These are phyloP conservation scores for Notospermus geniculatus DNA, from an alignment of 1,140 invertebrate genomes.

Conservation along the genomic window DNA sequence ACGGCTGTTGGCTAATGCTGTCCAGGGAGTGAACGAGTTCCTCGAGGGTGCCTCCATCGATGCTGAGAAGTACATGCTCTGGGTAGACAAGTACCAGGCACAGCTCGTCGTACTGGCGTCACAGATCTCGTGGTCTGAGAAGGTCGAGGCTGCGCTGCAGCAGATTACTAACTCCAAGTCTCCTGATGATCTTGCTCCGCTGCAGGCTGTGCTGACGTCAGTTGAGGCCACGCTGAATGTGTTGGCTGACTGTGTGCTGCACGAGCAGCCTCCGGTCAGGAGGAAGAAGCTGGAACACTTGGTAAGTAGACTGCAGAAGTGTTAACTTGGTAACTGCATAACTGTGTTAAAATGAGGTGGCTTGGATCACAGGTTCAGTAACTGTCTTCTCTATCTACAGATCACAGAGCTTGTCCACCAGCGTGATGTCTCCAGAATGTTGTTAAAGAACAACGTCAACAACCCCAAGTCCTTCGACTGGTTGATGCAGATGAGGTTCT, in stretches of 20 bases:
- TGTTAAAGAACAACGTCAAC: conserved; percentile 81
- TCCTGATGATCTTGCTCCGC: conserved; percentile 59
- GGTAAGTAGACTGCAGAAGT: conserved; percentile 61
- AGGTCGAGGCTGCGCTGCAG: conserved; percentile 76
- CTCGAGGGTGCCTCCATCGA: conserved; percentile 66
- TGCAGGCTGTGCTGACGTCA: conserved; percentile 76
- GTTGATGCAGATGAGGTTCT: conserved; percentile 98
- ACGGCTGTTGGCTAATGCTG: conserved; percentile 79
- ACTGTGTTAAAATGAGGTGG: conserved; percentile 12
- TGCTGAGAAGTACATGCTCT: conserved; percentile 72
- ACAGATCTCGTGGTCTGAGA: conserved; percentile 95
- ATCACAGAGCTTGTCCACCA: conserved; percentile 99
- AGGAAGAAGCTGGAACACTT: conserved; percentile 95
- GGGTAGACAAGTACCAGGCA: conserved; percentile 96
- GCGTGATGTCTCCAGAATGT: conserved; percentile 86
- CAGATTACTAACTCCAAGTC: conserved; percentile 29
- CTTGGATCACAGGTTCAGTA: conserved; percentile 11
- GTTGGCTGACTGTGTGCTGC: conserved; percentile 94
- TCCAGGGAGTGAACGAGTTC: conserved; percentile 61
- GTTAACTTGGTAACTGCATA: not conserved
- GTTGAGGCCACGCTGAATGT: conserved; percentile 92
- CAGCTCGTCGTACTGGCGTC: conserved; percentile 96
- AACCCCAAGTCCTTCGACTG: conserved; percentile 90
- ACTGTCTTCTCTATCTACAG: conserved; percentile 53
- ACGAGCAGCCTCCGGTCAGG: conserved; percentile 92